Evolutionary conservation across 53 echinoderm and acorn worm genomes (phyloP).

Genomic region (Mesocentrotus franciscanus): DNA sequence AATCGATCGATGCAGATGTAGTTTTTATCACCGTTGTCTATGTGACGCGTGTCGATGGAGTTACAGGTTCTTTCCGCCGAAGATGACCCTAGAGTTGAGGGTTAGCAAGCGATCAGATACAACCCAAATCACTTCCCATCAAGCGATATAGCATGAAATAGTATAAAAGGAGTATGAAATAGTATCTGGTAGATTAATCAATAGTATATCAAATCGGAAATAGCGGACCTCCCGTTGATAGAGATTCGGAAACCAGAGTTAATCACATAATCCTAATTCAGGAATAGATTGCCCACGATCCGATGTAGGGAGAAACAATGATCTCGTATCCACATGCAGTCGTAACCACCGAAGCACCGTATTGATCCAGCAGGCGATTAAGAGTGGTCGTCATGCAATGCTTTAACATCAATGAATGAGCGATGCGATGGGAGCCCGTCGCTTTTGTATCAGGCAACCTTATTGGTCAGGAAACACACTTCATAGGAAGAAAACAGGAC

Average conservation of each 20-base stretch:
- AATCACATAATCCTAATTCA: conserved; percentile 5
- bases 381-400: not conserved
- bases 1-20: conserved; percentile 17
- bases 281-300: not conserved
- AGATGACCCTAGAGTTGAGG: not conserved
- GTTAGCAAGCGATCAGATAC: not conserved
- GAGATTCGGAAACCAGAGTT: not conserved
- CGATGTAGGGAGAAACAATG: not conserved
- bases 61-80: conserved; percentile 1
- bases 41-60: not conserved
- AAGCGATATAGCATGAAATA: not conserved
- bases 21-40: not conserved
- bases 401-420: not conserved
- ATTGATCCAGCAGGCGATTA: not conserved
- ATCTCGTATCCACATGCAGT: not conserved
- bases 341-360: not conserved
- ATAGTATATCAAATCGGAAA: conserved; percentile 11
- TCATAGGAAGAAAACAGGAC: not conserved
- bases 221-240: not conserved
- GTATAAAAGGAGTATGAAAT: not conserved
- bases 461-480: not conserved
- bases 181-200: conserved; percentile 32
- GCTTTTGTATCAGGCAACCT: not conserved
- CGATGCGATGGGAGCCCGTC: not conserved
- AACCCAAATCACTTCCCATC: not conserved